phyloP scores from a whole-genome alignment of 2,113 vertebrate genomes.

The Sminthopsis crassicaudata region DNA sequence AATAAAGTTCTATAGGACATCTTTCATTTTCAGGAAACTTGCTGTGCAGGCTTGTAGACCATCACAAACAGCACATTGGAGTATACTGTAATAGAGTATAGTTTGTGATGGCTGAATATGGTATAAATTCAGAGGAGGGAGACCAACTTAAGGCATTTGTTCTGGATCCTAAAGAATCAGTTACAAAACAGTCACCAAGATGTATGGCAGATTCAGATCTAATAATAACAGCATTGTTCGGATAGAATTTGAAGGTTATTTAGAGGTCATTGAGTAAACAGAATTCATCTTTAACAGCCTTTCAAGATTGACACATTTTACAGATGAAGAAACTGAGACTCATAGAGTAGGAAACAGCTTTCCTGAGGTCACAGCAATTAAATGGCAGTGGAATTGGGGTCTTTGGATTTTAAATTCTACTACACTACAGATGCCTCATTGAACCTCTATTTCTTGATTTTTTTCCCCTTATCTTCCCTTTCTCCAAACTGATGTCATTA shows the following conservation, averaged over 20 bases:
- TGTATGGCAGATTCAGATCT: too few relatives aligned
- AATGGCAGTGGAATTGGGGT: background rate
- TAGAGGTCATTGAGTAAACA: too few relatives aligned
- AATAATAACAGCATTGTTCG: too few relatives aligned
- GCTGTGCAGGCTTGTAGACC: background rate
- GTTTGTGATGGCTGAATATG: background rate
- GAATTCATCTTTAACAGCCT: too few relatives aligned
- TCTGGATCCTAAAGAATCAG: conserved; percentile 3
- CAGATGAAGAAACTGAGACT: too few relatives aligned
- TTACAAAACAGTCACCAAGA: background rate
- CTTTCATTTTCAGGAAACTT: conserved; percentile 40
- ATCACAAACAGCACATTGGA: background rate
- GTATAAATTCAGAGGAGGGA: background rate
- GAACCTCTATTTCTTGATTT: background rate
- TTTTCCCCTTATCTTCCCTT: background rate
- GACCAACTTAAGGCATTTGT: conserved; percentile 24
- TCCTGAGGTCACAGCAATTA: background rate
- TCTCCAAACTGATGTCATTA: background rate
- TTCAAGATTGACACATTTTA: background rate
- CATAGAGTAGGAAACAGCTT: background rate
- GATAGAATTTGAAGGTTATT: too few relatives aligned
- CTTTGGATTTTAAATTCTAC: background rate
- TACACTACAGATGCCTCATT: background rate
- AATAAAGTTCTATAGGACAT: background rate
- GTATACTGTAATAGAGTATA: background rate